Evolutionary conservation across 92 coral and sea anemone species (phyloP).

Genomic region (Porites rus): DNA sequence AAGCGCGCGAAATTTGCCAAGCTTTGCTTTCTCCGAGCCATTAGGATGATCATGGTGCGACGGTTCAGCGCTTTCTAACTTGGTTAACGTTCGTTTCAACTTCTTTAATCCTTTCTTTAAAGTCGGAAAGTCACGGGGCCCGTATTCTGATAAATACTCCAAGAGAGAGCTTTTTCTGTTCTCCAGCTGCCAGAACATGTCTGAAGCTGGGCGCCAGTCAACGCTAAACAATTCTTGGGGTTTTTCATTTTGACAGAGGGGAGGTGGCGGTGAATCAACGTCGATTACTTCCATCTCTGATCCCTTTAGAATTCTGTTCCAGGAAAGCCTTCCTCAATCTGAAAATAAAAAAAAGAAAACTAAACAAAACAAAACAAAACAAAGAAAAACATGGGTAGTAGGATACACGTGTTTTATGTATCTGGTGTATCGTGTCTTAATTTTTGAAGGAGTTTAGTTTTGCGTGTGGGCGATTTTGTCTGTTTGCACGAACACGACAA

Average conservation of each 20-base stretch:
- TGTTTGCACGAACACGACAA: too few relatives aligned
- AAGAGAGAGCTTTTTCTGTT: constrained; percentile 9
- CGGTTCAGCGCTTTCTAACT: background rate
- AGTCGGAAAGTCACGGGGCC: constrained; percentile 22
- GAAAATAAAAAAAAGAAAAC: background rate
- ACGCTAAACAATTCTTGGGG: constrained; percentile 22
- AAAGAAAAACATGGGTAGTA: too few relatives aligned
- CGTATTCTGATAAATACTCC: constrained; percentile 9
- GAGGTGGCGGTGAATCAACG: background rate
- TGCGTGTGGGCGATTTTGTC: too few relatives aligned
- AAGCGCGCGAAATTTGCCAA: constrained; percentile 2
- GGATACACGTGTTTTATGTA: too few relatives aligned
- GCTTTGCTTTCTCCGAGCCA: background rate
- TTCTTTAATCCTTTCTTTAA: constrained; percentile 18
- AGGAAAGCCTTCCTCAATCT: background rate
- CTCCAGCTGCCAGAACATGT: constrained; percentile 16
- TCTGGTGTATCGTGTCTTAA: too few relatives aligned
- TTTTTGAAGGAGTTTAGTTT: too few relatives aligned
- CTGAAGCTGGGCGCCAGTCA: constrained; percentile 24
- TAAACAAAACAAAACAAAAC: background rate
- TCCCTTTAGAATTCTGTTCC: background rate
- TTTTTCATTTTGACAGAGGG: background rate
- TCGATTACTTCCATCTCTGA: background rate
- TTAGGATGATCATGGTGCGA: background rate
- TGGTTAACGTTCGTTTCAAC: background rate